phyloP scores from a whole-genome alignment of 2,797 vertebrate species.

The Iguana delicatissima region DNA sequence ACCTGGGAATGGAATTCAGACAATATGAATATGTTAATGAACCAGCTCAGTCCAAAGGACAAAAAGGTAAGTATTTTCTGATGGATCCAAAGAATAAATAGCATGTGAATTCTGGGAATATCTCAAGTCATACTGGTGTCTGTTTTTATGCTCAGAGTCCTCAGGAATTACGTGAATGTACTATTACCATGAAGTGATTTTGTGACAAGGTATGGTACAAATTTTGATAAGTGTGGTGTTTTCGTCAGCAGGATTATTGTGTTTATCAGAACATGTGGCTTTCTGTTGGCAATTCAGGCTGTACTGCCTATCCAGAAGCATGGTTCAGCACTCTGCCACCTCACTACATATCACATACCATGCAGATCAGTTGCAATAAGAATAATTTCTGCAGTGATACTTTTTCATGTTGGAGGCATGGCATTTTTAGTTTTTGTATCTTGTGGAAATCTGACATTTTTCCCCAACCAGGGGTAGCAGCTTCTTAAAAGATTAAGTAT shows the following conservation, averaged over 20 bases:
- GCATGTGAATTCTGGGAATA: not conserved
- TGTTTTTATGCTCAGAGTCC: not conserved
- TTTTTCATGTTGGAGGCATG: not conserved
- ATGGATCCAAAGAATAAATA: not conserved
- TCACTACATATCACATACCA: not conserved
- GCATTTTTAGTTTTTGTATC: not conserved
- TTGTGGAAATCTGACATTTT: not conserved
- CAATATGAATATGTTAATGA: constrained; percentile 92
- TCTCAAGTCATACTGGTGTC: not conserved
- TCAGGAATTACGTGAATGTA: not conserved
- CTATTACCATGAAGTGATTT: not conserved
- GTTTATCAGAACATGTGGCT: not conserved
- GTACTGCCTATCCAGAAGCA: not conserved
- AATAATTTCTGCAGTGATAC: not conserved
- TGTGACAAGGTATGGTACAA: not conserved
- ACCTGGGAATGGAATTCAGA: constrained; percentile 96
- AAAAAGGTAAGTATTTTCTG: constrained; percentile 82
- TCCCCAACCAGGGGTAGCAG: not conserved
- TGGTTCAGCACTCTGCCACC: not conserved
- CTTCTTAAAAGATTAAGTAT: not conserved
- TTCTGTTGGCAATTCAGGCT: not conserved
- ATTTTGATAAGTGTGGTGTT: not conserved
- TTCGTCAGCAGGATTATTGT: not conserved
- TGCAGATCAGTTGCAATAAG: not conserved
- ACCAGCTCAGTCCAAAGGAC: constrained; percentile 89